A percentile compares a stretch with the other conserved stretches of the same genome.
Evolutionary conservation across 2,888 invertebrate species (phyloP).

Genomic region (Ennomos fuscantarius): DNA sequence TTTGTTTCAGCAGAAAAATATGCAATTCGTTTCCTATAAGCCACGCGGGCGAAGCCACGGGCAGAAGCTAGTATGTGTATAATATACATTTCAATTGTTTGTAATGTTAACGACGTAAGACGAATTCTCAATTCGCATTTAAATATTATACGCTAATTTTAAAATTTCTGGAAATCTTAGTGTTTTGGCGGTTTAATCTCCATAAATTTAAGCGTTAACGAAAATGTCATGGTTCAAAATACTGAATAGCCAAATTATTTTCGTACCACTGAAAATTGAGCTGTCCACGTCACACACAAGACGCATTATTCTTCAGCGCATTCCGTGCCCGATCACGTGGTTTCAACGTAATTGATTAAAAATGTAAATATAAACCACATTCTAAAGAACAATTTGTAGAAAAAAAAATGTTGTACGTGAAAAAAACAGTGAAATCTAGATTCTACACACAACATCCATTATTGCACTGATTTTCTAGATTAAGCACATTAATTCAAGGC

Average conservation of each 20-base stretch:
- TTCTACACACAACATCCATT: conserved; percentile 27
- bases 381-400: conserved; percentile 1
- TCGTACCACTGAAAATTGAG: conserved; percentile 38
- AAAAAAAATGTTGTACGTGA: conserved; percentile 4
- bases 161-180: too few species aligned
- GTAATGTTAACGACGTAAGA: too few species aligned
- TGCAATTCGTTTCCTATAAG: too few species aligned
- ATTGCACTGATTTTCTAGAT: conserved; percentile 26
- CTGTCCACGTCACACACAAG: conserved; percentile 47
- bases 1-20: too few species aligned
- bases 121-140: too few species aligned
- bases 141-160: too few species aligned
- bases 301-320: conserved; percentile 42
- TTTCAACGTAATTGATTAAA: conserved; percentile 46
- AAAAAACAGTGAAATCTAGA: conserved; percentile 15
- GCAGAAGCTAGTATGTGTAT: too few species aligned
- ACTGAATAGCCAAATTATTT: background rate
- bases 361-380: conserved; percentile 24
- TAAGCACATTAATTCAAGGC: conserved; percentile 46
- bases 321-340: conserved; percentile 41
- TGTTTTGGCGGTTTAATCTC: too few species aligned
- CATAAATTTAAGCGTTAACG: background rate
- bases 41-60: too few species aligned
- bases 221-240: background rate
- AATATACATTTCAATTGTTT: too few species aligned